These are phyloP conservation scores for Scalopus aquaticus DNA, from an alignment of 2,113 vertebrate species.

Conservation along the genomic window DNA sequence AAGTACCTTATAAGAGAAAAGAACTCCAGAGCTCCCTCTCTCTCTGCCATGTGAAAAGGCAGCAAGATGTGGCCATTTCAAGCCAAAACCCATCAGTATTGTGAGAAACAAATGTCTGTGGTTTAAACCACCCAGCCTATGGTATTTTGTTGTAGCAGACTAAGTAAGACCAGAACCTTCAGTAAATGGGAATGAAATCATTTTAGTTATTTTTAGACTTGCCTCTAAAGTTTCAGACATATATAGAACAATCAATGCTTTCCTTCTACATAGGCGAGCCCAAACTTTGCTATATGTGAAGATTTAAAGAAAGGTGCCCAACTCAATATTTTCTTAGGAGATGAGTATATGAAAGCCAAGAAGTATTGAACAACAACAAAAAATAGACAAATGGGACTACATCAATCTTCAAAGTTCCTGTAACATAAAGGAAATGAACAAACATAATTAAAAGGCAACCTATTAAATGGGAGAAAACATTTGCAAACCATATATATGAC, in stretches of 20 bases:
- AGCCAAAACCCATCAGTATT: neutral
- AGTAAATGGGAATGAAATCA: neutral
- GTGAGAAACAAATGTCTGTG: neutral
- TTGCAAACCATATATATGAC: neutral
- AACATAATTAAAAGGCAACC: neutral
- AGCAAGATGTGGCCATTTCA: neutral
- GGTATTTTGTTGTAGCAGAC: neutral
- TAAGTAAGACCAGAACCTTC: neutral
- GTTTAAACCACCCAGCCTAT: neutral
- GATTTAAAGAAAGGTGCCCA: neutral
- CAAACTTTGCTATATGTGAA: neutral
- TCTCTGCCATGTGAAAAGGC: neutral
- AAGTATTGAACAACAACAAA: neutral
- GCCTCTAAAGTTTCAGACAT: neutral
- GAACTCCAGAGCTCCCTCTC: neutral
- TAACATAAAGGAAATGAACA: neutral
- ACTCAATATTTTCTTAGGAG: neutral
- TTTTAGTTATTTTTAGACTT: neutral
- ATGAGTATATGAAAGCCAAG: neutral
- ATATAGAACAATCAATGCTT: neutral
- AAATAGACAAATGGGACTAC: neutral
- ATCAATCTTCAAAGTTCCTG: neutral
- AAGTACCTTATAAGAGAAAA: neutral
- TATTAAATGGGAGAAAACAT: neutral
- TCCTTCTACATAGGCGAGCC: neutral